A percentile compares a stretch with the other conserved stretches of the same genome.
Conservation (phyloP, 2,888 invertebrate species). For the Coenonympha arcania region DNA sequence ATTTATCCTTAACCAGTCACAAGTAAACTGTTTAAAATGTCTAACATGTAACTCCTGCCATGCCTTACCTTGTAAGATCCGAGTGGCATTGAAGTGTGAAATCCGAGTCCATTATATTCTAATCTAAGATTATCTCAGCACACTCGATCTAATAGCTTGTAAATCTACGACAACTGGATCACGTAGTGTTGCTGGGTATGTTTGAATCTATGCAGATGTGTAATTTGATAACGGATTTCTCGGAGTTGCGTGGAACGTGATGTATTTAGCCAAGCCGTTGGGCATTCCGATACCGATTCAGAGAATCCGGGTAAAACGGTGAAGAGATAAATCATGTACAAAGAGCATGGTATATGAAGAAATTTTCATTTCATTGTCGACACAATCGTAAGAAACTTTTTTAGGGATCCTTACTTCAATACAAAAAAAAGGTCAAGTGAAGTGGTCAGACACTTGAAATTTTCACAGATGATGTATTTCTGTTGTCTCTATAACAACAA, state of each 20-base stretch:
- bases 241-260: constrained; percentile 42
- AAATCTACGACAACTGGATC: constrained; percentile 25
- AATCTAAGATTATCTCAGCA: background rate
- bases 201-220: constrained; percentile 43
- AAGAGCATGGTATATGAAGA: no score
- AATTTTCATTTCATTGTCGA: no score
- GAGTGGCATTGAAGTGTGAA: background rate
- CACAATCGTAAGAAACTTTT: no score
- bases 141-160: background rate
- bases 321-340: background rate
- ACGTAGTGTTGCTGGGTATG: no score
- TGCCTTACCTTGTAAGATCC: background rate
- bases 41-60: background rate
- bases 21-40: background rate
- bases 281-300: constrained; percentile 12
- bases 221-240: constrained; percentile 45
- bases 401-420: no score
- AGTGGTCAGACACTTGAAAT: no score
- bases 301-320: constrained; percentile 11
- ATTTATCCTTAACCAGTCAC: no score
- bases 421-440: no score
- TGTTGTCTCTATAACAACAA: no score
- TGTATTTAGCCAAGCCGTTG: constrained; percentile 36
- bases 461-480: no score
- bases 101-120: background rate